Conservation (phyloP, 1,140 invertebrate species). For the Varroa destructor region DNA sequence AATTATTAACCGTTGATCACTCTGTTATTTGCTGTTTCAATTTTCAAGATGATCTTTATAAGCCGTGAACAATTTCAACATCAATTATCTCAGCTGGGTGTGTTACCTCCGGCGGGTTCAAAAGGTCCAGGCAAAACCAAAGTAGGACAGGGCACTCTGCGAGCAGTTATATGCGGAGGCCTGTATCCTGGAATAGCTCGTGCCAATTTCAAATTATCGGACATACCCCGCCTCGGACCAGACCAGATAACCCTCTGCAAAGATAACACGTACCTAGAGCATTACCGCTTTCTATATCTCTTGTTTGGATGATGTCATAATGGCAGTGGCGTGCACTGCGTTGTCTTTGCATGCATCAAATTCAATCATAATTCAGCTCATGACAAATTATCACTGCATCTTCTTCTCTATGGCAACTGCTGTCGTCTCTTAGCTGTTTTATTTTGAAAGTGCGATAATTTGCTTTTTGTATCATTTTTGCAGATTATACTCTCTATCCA, state of each 20-base stretch:
- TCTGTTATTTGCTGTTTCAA: neutral
- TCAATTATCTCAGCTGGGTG: neutral
- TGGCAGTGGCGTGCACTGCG: neutral
- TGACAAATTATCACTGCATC: too few relatives aligned
- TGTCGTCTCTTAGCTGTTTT: too few relatives aligned
- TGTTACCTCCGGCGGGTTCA: neutral
- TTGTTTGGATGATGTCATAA: neutral
- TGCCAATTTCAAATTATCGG: neutral
- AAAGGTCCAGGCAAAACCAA: neutral
- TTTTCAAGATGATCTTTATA: neutral
- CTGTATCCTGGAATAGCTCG: conserved; percentile 4
- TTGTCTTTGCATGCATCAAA: neutral
- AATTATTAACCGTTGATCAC: neutral
- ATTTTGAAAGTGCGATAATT: neutral
- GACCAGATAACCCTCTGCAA: neutral
- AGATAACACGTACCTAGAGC: neutral
- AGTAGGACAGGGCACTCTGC: neutral
- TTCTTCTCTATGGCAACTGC: too few relatives aligned
- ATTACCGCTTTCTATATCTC: neutral
- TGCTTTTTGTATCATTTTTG: too few relatives aligned
- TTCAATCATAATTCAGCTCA: neutral
- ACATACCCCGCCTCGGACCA: neutral
- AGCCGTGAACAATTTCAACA: neutral
- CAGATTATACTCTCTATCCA: neutral
- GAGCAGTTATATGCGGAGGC: conserved; percentile 9